These are phyloP conservation scores for Hylyphantes graminicola DNA, from an alignment of 1,140 invertebrate species.

Conservation along the genomic window DNA sequence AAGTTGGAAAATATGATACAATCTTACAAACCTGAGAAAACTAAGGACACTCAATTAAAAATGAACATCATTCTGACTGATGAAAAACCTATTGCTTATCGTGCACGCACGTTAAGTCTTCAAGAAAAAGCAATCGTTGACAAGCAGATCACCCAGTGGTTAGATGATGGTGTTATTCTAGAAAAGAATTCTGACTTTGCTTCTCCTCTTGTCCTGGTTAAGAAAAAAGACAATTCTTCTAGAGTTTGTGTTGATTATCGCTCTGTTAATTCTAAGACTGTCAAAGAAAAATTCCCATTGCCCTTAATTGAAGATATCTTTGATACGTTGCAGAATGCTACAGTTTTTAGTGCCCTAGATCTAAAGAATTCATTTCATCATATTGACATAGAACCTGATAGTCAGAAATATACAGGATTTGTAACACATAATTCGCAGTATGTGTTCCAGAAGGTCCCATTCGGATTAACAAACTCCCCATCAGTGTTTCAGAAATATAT, in stretches of 20 bases:
- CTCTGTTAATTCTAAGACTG: not conserved
- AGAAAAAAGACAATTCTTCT: not conserved
- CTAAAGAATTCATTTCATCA: constrained; percentile 19
- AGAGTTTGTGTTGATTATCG: not conserved
- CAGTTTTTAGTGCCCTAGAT: constrained; percentile 3
- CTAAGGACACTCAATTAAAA: not conserved
- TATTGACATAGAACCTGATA: not conserved
- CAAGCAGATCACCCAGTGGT: not conserved
- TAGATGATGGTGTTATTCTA: not conserved
- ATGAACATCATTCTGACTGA: constrained; percentile 8
- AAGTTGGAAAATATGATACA: too few species aligned
- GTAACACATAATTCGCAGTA: not conserved
- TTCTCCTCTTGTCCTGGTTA: not conserved
- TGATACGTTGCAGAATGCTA: constrained; percentile 1
- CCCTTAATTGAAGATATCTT: constrained; percentile 20
- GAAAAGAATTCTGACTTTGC: not conserved
- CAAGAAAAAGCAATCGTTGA: not conserved
- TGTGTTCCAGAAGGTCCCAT: constrained; percentile 1
- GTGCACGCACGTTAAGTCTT: not conserved
- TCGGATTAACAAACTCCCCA: not conserved
- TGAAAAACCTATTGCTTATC: not conserved
- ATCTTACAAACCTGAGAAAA: too few species aligned
- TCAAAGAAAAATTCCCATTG: not conserved
- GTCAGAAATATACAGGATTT: constrained; percentile 9
- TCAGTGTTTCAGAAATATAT: too few species aligned